phyloP scores from a whole-genome alignment of 2,113 vertebrate species.

The Garra rufa region DNA sequence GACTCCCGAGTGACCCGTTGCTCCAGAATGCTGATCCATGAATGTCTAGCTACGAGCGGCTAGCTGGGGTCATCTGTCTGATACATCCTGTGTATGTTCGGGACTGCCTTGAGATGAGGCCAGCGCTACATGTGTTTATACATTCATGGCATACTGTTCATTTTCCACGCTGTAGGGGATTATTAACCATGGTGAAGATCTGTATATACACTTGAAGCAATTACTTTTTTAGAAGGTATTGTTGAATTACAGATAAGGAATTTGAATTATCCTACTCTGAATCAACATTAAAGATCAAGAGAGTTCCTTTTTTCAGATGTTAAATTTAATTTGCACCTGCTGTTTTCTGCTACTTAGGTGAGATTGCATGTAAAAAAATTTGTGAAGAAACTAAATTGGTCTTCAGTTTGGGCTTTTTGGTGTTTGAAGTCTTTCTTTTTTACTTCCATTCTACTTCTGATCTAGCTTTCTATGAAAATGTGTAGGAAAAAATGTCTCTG shows the following conservation, averaged over 20 bases:
- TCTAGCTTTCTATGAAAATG: not conserved
- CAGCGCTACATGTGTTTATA: constrained; percentile 58
- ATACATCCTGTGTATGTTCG: constrained; percentile 30
- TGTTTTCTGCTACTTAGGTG: not conserved
- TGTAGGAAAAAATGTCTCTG: not conserved
- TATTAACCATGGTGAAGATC: not conserved
- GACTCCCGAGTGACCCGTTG: constrained; percentile 28
- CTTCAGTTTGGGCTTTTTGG: not conserved
- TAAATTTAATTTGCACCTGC: not conserved
- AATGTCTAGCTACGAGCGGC: constrained; percentile 57
- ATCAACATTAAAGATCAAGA: not conserved
- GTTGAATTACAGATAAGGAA: not conserved
- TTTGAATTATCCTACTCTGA: constrained; percentile 9
- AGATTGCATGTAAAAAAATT: not conserved
- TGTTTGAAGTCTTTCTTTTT: not conserved
- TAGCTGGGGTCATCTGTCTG: constrained; percentile 19
- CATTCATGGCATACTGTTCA: constrained; percentile 26
- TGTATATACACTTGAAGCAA: constrained; percentile 1
- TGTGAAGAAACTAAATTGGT: not conserved
- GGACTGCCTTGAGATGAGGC: not conserved
- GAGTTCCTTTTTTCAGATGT: not conserved
- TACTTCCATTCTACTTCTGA: not conserved
- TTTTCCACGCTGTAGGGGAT: not conserved
- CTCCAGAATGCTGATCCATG: constrained; percentile 24
- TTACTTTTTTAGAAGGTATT: constrained; percentile 6